A percentile compares a stretch with the other conserved stretches of the same genome.
These are phyloP conservation scores for Campoletis raptor DNA, from an alignment of 2,888 invertebrate genomes.

Conservation along the genomic window DNA sequence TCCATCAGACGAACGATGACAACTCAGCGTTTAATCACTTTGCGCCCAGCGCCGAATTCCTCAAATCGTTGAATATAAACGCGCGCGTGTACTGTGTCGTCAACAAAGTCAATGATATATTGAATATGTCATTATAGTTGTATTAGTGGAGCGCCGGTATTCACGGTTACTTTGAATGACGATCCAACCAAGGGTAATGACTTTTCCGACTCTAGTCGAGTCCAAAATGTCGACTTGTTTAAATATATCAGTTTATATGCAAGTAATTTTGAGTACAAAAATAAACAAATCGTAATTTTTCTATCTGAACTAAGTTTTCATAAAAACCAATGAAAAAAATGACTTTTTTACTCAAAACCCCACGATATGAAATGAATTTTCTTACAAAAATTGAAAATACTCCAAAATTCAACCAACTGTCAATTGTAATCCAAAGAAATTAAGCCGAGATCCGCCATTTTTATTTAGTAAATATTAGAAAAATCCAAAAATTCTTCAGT, in stretches of 20 bases:
- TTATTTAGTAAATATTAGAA: background rate
- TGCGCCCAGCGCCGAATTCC: slow-evolving; percentile 75
- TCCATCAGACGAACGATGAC: slow-evolving; percentile 76
- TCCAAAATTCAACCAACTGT: background rate
- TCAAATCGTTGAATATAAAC: slow-evolving; percentile 69
- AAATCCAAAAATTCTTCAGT: background rate
- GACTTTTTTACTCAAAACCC: background rate
- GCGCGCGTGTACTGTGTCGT: slow-evolving; percentile 2
- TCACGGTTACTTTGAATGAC: slow-evolving; percentile 46
- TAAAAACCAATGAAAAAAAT: background rate
- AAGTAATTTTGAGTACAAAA: background rate
- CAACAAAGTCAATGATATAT: slow-evolving; percentile 71
- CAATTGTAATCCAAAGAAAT: no score
- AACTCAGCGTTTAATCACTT: slow-evolving; percentile 82
- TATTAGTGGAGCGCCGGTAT: slow-evolving; percentile 40
- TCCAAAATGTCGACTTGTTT: slow-evolving; percentile 9
- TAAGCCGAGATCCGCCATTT: background rate
- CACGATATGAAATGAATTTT: background rate
- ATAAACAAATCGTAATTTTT: background rate
- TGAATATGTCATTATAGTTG: slow-evolving; percentile 36
- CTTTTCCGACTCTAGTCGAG: slow-evolving; percentile 37
- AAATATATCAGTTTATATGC: background rate
- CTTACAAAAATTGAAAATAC: background rate
- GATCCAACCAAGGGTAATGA: slow-evolving; percentile 50
- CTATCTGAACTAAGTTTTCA: background rate